Conservation (phyloP, 2,113 vertebrate species). For the Seriola rivoliana region DNA sequence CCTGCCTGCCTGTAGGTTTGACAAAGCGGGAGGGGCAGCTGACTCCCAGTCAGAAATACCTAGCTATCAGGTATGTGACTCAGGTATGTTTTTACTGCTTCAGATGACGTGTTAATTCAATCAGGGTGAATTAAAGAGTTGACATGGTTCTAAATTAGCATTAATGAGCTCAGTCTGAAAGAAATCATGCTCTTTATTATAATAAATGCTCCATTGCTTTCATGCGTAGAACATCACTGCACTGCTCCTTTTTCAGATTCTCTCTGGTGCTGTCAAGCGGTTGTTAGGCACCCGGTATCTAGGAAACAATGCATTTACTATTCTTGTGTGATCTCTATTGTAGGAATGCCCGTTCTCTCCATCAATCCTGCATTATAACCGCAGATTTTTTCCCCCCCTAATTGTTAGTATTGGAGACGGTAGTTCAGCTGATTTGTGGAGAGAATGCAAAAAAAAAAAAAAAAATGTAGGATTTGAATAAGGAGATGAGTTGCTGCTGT, state of each 20-base stretch:
- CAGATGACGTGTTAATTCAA: constrained; percentile 35
- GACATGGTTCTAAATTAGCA: neutral
- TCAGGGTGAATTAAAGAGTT: constrained; percentile 17
- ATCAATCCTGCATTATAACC: constrained; percentile 14
- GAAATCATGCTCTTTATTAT: neutral
- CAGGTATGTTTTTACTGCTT: constrained; percentile 84
- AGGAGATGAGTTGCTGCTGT: neutral
- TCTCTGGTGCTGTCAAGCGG: constrained; percentile 26
- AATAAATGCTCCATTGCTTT: constrained; percentile 1
- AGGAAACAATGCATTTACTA: constrained; percentile 65
- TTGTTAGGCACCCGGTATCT: constrained; percentile 54
- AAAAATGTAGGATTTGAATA: neutral
- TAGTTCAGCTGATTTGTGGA: constrained; percentile 6
- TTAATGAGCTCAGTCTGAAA: constrained; percentile 2
- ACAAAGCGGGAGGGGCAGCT: constrained; percentile 91
- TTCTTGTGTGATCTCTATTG: constrained; percentile 43
- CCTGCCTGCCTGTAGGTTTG: constrained; percentile 85
- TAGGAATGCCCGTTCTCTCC: constrained; percentile 39
- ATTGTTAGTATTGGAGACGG: neutral
- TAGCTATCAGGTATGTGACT: constrained; percentile 95
- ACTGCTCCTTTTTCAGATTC: neutral
- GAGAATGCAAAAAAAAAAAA: neutral
- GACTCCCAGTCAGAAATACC: constrained; percentile 90
- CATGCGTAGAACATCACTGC: constrained; percentile 21
- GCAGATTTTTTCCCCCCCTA: neutral